Evolutionary conservation across 2,113 vertebrate species (phyloP).

Genomic region (Xyrauchen texanus): DNA sequence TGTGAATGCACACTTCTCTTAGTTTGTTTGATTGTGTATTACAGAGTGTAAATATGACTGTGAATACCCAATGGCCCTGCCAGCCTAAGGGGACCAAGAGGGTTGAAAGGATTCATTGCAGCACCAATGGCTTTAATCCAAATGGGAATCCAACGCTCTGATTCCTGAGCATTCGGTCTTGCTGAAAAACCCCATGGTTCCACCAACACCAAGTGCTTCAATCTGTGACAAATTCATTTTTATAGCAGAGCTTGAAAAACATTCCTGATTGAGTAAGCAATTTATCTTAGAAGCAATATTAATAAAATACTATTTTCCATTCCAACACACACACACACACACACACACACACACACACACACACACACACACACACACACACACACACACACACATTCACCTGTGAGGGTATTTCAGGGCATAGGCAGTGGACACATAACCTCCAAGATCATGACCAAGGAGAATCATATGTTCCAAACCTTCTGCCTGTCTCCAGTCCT

Average conservation of each 20-base stretch:
- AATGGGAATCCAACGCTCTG: slow-evolving; percentile 82
- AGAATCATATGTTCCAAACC: slow-evolving; percentile 86
- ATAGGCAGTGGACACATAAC: slow-evolving; percentile 88
- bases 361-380: too few species aligned
- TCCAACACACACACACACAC: too few species aligned
- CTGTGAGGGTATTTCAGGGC: slow-evolving; percentile 86
- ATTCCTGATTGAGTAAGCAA: background rate
- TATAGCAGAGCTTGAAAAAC: background rate
- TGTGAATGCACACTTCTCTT: too few species aligned
- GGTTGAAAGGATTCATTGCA: slow-evolving; percentile 90
- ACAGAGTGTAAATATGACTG: background rate
- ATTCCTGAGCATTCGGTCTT: slow-evolving; percentile 78
- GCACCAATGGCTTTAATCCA: slow-evolving; percentile 93
- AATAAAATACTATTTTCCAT: too few species aligned
- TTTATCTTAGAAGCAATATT: too few species aligned
- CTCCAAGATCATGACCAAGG: slow-evolving; percentile 92
- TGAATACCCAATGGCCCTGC: slow-evolving; percentile 88
- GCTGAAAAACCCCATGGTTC: slow-evolving; percentile 96
- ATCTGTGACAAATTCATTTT: slow-evolving; percentile 68
- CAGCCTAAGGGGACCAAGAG: slow-evolving; percentile 88
- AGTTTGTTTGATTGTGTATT: too few species aligned
- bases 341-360: background rate
- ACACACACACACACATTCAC: slow-evolving; percentile 61
- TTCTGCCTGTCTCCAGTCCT: slow-evolving; percentile 86
- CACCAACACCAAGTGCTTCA: slow-evolving; percentile 90